Evolutionary conservation across 2,113 vertebrate species (phyloP).

Genomic region (Corythoichthys intestinalis): DNA sequence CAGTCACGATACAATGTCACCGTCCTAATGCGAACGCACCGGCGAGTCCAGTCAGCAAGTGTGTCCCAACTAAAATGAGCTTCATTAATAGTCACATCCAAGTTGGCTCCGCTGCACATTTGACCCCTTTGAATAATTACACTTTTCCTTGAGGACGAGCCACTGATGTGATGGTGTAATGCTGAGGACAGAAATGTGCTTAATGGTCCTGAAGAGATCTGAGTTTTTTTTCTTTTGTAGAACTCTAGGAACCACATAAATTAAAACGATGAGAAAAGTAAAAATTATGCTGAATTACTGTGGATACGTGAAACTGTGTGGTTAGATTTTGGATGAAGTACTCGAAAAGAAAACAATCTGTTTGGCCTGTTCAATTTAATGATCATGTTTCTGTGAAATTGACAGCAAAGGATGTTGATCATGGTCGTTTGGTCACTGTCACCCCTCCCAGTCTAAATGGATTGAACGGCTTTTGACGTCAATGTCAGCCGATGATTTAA

Average conservation of each 20-base stretch:
- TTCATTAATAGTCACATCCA: constrained; percentile 40
- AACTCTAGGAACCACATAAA: neutral
- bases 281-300: neutral
- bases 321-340: neutral
- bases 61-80: constrained; percentile 42
- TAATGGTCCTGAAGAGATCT: constrained; percentile 3
- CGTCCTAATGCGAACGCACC: constrained; percentile 21
- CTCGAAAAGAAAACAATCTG: too few relatives aligned
- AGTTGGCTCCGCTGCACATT: constrained; percentile 39
- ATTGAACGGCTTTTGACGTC: too few relatives aligned
- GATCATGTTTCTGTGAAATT: neutral
- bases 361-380: neutral
- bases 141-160: constrained; percentile 36
- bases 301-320: neutral
- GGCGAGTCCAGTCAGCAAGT: constrained; percentile 25
- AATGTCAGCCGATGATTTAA: too few relatives aligned
- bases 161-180: constrained; percentile 30
- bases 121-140: constrained; percentile 41
- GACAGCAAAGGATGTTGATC: too few relatives aligned
- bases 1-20: neutral
- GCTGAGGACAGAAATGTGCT: constrained; percentile 32
- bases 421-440: too few relatives aligned
- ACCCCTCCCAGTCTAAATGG: too few relatives aligned
- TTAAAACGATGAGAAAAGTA: neutral
- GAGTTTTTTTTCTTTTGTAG: neutral